Base-by-base conservation (phyloP, 1,140 invertebrate species). In the Patella vulgata region DNA sequence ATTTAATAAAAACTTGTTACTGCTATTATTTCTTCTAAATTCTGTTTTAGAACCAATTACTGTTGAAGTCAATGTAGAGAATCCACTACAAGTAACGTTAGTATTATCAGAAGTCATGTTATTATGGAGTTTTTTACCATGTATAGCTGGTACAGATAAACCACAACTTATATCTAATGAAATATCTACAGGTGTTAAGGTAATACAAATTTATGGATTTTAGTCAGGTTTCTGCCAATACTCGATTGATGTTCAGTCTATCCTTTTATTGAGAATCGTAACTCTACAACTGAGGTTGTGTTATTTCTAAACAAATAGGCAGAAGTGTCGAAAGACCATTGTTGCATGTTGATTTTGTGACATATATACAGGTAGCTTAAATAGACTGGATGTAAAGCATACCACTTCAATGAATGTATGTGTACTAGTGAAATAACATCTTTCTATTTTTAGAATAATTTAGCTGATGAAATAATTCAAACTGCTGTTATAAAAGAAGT, bases 71-170 rank as follows among this genome's bases (percentile, higher is more conserved):
- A 87, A 89, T 47, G 82, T 96, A 40, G 84, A 88, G 46, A 96
- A 97, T 85, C 91, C 92, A 1, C 84, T 96, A n/a, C 89, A 91
- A 65, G 90, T 94, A 44, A 84, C 89, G 4, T 75, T 95, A 51
- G 84, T 88, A 19, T 80, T 96, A 25, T 88, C 88, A 36, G 89
- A 93, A 66, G 85, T 96, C 3, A 88, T 89, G 72, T 81, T 96
- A 19, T 81, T 95, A n/a, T 96, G 93, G 93, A 89, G 85, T 21
- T 92, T 93, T 58, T 50, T 78, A 11, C 76, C 78, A 14, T 56
- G 63, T 27, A 71, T 75, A n/a, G 56, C 63, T 30, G 72, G 71
- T 6, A 51, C 70, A 11, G 71, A 81, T 33, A 65, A 69, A 48
- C 68, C 72, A 9, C 79, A 79, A 52, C 63, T 77, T 14, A 79